Percentiles rank a stretch among this genome's conserved stretches.
Evolutionary conservation across 2,797 vertebrate species (phyloP).

Genomic region (Xenopus petersii): DNA sequence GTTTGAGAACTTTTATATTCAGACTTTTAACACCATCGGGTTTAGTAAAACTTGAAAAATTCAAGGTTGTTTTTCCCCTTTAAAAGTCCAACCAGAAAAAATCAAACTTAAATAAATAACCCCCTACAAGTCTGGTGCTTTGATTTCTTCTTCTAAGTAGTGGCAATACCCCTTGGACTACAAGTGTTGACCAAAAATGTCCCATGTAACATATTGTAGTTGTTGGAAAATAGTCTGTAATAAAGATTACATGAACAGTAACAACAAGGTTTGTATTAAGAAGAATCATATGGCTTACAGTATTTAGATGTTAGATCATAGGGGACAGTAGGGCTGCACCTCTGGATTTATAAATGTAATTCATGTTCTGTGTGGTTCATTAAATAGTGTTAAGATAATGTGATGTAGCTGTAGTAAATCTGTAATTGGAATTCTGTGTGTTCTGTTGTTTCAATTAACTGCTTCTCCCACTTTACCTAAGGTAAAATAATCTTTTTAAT

Average conservation of each 20-base stretch:
- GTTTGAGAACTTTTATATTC: too few relatives aligned
- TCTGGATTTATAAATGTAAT: conserved; percentile 61
- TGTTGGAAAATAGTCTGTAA: background rate
- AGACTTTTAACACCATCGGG: too few relatives aligned
- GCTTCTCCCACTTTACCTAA: conserved; percentile 48
- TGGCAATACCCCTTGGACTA: too few relatives aligned
- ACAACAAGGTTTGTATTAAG: background rate
- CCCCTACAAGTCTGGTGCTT: too few relatives aligned
- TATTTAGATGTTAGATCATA: background rate
- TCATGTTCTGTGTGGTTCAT: conserved; percentile 59
- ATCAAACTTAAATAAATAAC: too few relatives aligned
- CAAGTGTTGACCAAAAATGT: too few relatives aligned
- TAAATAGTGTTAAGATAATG: conserved; percentile 55
- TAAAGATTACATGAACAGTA: background rate
- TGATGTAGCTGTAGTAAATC: conserved; percentile 50
- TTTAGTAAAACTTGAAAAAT: too few relatives aligned
- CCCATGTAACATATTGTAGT: background rate
- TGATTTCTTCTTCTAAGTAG: too few relatives aligned
- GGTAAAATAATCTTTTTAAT: conserved; percentile 50
- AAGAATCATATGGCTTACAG: background rate
- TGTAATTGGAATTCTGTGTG: conserved; percentile 53
- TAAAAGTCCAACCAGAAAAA: too few relatives aligned
- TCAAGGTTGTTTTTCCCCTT: too few relatives aligned
- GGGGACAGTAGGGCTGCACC: conserved; percentile 27
- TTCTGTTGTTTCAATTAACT: conserved; percentile 55